A percentile compares a stretch with the other conserved stretches of the same genome.
phyloP scores from a whole-genome alignment of 2,797 vertebrate species.

The Cichlasoma orientale region DNA sequence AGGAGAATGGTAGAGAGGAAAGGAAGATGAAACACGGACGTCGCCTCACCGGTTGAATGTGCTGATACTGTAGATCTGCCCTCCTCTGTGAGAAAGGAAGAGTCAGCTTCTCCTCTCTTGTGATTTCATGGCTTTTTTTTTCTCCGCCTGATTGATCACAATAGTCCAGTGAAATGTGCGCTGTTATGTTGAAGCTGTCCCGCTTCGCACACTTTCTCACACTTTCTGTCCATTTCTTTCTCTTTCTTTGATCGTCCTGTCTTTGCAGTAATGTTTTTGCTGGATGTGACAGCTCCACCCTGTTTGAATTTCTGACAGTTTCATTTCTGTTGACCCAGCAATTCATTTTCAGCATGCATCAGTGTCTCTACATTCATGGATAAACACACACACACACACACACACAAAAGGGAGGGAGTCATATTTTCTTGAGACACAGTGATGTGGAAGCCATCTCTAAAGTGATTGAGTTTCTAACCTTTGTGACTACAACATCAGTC shows the following conservation, averaged over 20 bases:
- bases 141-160: conserved; percentile 28
- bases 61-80: conserved; percentile 61
- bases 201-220: conserved; percentile 4
- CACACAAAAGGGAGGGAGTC: conserved; percentile 17
- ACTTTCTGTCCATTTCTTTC: conserved; percentile 2
- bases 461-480: conserved; percentile 77
- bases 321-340: conserved; percentile 59
- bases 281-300: conserved; percentile 37
- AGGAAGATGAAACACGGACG: conserved; percentile 59
- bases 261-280: conserved; percentile 21
- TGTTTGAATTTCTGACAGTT: conserved; percentile 59
- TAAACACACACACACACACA: conserved; percentile 4
- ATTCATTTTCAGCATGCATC: conserved; percentile 17
- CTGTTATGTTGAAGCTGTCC: conserved; percentile 16
- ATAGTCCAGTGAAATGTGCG: conserved; percentile 8
- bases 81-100: conserved; percentile 11
- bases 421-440: conserved; percentile 47
- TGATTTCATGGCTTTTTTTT: conserved; percentile 9
- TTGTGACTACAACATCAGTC: conserved; percentile 59
- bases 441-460: conserved; percentile 47
- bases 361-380: conserved; percentile 5
- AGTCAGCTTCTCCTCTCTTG: conserved; percentile 17
- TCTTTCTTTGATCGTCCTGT: conserved; percentile 7
- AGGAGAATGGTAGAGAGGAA: conserved; percentile 22
- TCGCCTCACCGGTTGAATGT: conserved; percentile 56